Base-by-base conservation (phyloP, 2,113 vertebrate genomes). In the Lathamus discolor region DNA sequence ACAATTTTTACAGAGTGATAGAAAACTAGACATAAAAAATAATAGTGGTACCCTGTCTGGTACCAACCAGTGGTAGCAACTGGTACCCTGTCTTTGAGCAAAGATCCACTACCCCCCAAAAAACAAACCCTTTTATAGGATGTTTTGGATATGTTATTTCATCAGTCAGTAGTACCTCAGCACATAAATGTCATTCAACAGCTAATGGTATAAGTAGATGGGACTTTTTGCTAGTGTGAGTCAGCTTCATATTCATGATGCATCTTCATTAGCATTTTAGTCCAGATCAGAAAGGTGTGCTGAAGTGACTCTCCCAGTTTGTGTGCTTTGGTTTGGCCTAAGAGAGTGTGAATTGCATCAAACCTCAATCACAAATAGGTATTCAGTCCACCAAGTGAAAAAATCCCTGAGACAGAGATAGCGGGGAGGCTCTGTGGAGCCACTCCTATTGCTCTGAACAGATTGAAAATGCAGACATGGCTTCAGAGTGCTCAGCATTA, bases 381-480 rank as follows among this genome's bases (percentile, higher is more conserved):
- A 37, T 39, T 52, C 8, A 15, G 17, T 31, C 33, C 19, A 11
- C 6, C 17, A 17, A 41, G 16, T 46, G n/a, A 64, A 89, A 69
- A 39, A 46, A 33, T 17, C 12, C 59, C 31, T 7, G 41, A 17
- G 46, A 33, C 3, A 25, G 33, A 18, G 31, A 18, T 9, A 37
- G 18, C 6, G 43, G 33, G 18, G 7, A 13, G 54, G 27, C 15
- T 74, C n/a, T 70, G 24, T 8, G 48, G 37, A 83, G 74, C 44
- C 17, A 7, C 28, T 68, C 3, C 12, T 35, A 18, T 8, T 29
- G n/a, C 51, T 68, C 31, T 68, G 43, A 8, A 19, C 19, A 33
- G 43, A 15, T 25, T 54, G 18, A 23, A 59, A 5, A 33, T 1
- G 17, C 0, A 35, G 69, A 39, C 8, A 5, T 0, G 2, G 46